Evolutionary conservation across 2,888 invertebrate species (phyloP), one percentile per base, ranked within the genome.

Genomic region (Lepas anatifera): DNA sequence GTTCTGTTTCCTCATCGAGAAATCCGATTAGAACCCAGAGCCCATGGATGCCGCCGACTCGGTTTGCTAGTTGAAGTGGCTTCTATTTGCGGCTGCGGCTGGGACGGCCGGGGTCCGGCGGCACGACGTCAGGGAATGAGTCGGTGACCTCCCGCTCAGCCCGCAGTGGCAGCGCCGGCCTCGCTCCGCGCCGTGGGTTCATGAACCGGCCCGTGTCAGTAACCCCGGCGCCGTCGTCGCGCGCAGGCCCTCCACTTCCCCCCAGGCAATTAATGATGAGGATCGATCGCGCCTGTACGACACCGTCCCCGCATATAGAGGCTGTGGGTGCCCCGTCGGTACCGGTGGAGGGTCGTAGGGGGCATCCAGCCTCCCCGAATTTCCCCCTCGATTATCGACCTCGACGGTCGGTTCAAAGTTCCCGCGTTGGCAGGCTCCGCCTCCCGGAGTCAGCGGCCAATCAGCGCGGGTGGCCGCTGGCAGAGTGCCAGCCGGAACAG

Each of bases 311-410:
- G 41, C 41, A 41, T 4, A 4, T 10, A 13, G 41, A 41, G 41
- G 3, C 41, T 41, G 41, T 41, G 41, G 41, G 16, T 16, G 41
- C 41, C 4, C 11, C 41, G 41, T 4, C 41, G 41, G 8, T 11
- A 25, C 4, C 48, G 48, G 6, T 25, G 48, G 48, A 10, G 48
- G 48, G 48, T 48, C 48, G 25, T 25, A 25, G n/a, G 41, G 41
- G 41, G 32, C 29, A 27, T 27, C 27, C 52, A 32, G 58, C 58
- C 32, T 35, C 58, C 58, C 58, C 58, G 22, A 58, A n/a, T n/a
- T n/a, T n/a, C n/a, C n/a, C n/a, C n/a, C n/a, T 58, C 58, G 58
- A 58, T 58, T 58, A 58, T 58, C 58, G 58, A 58, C 58, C 58
- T 35, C 58, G 58, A 58, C 58, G 58, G 18, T 8, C 58, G 18